Base-by-base conservation (phyloP, 1,140 invertebrate species). In the Copidosoma floridanum region DNA sequence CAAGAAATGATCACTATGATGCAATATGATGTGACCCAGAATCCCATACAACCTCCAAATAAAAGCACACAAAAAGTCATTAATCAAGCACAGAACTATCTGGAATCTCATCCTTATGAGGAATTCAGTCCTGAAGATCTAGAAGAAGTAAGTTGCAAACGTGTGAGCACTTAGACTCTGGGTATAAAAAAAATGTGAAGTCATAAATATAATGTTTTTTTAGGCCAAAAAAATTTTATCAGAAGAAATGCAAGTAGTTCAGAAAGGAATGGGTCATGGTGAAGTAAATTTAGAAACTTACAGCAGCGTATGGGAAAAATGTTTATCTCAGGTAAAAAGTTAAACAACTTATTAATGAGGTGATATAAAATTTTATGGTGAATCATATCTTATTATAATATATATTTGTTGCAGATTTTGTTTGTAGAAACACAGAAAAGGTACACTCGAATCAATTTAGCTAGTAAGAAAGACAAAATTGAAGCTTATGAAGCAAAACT, bases 281-380 rank as follows among this genome's bases (percentile, higher is more conserved):
- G 95, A 98, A 32, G 79, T 99, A 38, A 90, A 93, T 2, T 75
- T 94, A 2, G 95, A 98, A 62, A 86, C 92, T 0, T 98, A 96
- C 73, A 89, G 89, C 14, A 92, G 95, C 81, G 94, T 98, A n/a
- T 97, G 95, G 94, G 93, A 97, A 70, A 95, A 98, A 82, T 98
- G 95, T 79, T 84, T 96, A 26, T 87, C 87, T 2, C 89, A 92
- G 81, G 84, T 86, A 68, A 16, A 65, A 26, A 16, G 35, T 43
- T 63, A 44, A 24, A 53, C n/a, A 11, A 24, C 38, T 57, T 63
- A 60, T n/a, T n/a, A n/a, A n/a, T n/a, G n/a, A n/a, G n/a, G n/a
- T n/a, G n/a, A n/a, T n/a, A n/a, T n/a, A n/a, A n/a, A n/a, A n/a
- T n/a, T n/a, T n/a, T n/a, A n/a, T n/a, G n/a, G n/a, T n/a, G n/a